Conservation (phyloP, 2,888 invertebrate genomes). For the Holacanthella duospinosa region DNA sequence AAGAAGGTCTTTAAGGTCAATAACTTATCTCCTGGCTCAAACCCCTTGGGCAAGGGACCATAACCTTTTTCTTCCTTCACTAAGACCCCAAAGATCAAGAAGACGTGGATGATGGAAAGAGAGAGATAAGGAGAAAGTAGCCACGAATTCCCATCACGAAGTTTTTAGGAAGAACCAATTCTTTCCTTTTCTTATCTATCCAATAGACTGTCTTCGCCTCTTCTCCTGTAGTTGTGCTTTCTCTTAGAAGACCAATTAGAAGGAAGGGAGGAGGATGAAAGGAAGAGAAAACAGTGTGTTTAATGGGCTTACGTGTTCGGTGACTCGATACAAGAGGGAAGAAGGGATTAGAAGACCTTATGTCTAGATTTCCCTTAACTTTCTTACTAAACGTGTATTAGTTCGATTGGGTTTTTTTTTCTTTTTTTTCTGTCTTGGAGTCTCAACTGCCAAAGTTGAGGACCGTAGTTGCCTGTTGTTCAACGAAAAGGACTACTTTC, state of each 20-base stretch:
- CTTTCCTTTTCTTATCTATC: background rate
- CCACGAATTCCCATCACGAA: conserved; percentile 24
- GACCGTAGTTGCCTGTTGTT: background rate
- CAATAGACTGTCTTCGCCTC: background rate
- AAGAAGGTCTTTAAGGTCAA: background rate
- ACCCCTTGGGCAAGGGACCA: background rate
- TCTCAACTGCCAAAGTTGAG: too few relatives aligned
- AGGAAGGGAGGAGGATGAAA: conserved; percentile 13
- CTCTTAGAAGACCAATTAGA: conserved; percentile 21
- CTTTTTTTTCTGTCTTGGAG: background rate
- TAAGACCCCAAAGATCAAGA: conserved; percentile 3
- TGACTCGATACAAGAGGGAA: conserved; percentile 18
- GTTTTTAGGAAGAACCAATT: conserved; percentile 20
- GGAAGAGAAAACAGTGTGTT: conserved; percentile 23
- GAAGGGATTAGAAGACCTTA: background rate
- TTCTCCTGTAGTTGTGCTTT: background rate
- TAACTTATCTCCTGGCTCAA: conserved; percentile 2
- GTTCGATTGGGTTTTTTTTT: background rate
- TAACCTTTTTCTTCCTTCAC: background rate
- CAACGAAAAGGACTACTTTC: background rate
- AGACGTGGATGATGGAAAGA: conserved; percentile 1
- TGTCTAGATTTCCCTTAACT: background rate
- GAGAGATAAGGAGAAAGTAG: conserved; percentile 1
- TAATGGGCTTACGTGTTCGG: conserved; percentile 34
- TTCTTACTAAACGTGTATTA: background rate